Base-by-base conservation (phyloP, 1,140 invertebrate genomes). In the Cecropterus lyciades region DNA sequence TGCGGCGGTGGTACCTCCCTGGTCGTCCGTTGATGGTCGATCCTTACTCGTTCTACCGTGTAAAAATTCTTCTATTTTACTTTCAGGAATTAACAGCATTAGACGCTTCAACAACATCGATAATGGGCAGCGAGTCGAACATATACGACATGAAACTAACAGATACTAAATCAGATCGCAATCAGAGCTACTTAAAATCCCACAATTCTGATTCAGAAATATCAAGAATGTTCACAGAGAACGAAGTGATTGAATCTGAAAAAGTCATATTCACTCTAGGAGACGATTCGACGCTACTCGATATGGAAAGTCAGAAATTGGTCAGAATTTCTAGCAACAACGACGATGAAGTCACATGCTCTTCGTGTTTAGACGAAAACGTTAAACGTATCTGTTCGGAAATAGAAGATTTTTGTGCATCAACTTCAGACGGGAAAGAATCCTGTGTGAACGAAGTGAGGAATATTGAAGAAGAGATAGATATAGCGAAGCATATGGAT, bases 71-170 rank as follows among this genome's bases (percentile, higher is more conserved):
- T n/a, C n/a, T n/a, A n/a, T n/a, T n/a, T n/a, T n/a, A n/a, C n/a
- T n/a, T 80, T 17, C 70, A 89, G 87, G 86, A 89, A 59, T 33
- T 85, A 52, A 70, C 80, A 17, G 63, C 72, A 3, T 17, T 91
- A 49, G 79, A 88, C 49, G 74, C 82, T n/a, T 90, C 89, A 15
- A 86, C 89, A 13, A 82, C 89, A 52, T 92, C 92, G 11, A 88
- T 87, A 70, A 91, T 92, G 79, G 92, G 92, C 20, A 92, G 89
- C 43, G 92, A 93, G 71, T 86, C 91, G 0, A 92, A 92, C 30
- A 86, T 93, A 4, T 84, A 90, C 59, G 80, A 85, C 56, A 85
- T 86, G 75, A 90, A 86, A 60, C 70, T 87, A 15, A 69, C 69
- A 6, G 68, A 77, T 48, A 63, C 62, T 3, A 68, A 80, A 33